These are phyloP conservation scores for Crotalus adamanteus DNA, from an alignment of 2,797 vertebrate genomes.

Conservation along the genomic window DNA sequence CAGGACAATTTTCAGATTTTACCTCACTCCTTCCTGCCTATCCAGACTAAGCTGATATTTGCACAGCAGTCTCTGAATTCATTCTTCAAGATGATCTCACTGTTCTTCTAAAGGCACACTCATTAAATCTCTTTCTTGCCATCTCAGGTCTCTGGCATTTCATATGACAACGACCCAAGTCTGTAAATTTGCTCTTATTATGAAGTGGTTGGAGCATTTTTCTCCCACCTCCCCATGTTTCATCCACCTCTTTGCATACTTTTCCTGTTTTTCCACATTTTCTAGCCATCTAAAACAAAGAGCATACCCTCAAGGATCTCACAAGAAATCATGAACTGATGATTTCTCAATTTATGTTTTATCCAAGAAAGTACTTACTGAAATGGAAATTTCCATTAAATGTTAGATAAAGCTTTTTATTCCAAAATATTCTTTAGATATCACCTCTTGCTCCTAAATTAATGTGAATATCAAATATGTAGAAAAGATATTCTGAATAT, in stretches of 20 bases:
- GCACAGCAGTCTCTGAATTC: background rate
- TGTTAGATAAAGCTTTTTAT: conserved; percentile 55
- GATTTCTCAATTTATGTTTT: conserved; percentile 60
- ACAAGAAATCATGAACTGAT: conserved; percentile 41
- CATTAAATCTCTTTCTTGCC: conserved; percentile 65
- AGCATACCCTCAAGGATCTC: conserved; percentile 65
- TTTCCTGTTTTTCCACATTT: conserved; percentile 77
- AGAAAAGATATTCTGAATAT: conserved; percentile 57
- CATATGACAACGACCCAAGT: conserved; percentile 65
- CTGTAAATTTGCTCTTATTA: conserved; percentile 71
- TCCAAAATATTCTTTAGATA: conserved; percentile 54
- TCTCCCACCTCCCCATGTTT: conserved; percentile 64
- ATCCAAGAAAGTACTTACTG: conserved; percentile 56
- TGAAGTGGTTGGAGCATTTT: conserved; percentile 65
- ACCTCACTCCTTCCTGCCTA: background rate
- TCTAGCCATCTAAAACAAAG: conserved; percentile 68
- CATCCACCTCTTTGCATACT: conserved; percentile 64
- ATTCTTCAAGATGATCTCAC: background rate
- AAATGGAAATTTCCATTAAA: conserved; percentile 60
- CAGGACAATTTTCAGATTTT: background rate
- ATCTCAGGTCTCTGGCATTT: conserved; percentile 64
- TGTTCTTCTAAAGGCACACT: conserved; percentile 23
- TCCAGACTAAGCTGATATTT: background rate
- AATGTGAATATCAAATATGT: conserved; percentile 54
- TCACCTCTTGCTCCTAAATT: conserved; percentile 46